Evolutionary conservation across 2,797 vertebrate species (phyloP).

Genomic region (Sebastes trivittatus): DNA sequence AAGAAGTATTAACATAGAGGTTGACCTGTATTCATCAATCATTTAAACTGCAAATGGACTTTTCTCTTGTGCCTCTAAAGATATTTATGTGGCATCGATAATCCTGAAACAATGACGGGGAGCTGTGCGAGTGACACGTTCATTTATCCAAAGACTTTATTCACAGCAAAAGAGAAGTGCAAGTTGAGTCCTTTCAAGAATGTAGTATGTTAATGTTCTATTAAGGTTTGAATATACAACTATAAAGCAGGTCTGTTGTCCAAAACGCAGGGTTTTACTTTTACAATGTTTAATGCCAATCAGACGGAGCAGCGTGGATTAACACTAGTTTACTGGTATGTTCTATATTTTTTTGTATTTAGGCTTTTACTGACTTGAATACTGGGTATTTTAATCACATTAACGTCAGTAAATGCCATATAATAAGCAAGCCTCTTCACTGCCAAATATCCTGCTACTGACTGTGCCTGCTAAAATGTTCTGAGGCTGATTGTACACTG

Average conservation of each 20-base stretch:
- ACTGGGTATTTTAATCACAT: constrained; percentile 20
- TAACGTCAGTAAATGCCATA: constrained; percentile 10
- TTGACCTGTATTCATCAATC: neutral
- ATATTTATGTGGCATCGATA: constrained; percentile 37
- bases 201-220: neutral
- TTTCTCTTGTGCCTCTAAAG: constrained; percentile 38
- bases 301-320: neutral
- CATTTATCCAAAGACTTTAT: constrained; percentile 11
- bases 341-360: constrained; percentile 19
- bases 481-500: neutral
- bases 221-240: neutral
- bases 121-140: neutral
- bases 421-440: constrained; percentile 36
- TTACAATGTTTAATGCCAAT: constrained; percentile 16
- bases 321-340: neutral
- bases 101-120: constrained; percentile 19
- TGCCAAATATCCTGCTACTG: constrained; percentile 50
- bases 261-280: constrained; percentile 18
- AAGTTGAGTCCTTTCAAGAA: constrained; percentile 10
- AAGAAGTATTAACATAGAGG: constrained; percentile 6
- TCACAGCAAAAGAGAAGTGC: constrained; percentile 2
- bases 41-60: neutral
- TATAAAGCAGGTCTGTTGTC: neutral
- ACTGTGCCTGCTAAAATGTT: constrained; percentile 11
- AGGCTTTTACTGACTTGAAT: constrained; percentile 19